A percentile compares a stretch with the other conserved stretches of the same genome.
Conservation (phyloP, 2,797 vertebrate genomes). For the Sciurus vulgaris region DNA sequence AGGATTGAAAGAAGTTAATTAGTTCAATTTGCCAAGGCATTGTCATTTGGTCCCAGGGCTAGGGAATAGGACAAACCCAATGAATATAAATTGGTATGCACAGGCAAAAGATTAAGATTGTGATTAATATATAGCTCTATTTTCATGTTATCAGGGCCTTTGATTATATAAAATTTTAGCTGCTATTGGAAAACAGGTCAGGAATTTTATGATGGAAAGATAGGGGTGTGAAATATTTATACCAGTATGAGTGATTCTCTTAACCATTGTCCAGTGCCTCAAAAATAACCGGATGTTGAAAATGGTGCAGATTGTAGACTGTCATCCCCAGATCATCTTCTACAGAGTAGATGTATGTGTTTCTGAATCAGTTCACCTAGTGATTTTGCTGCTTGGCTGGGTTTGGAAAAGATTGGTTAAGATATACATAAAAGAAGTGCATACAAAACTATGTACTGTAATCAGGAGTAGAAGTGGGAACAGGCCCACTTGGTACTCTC, state of each 20-base stretch:
- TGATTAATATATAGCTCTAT: slow-evolving; percentile 43
- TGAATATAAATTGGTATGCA: slow-evolving; percentile 53
- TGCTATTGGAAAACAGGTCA: slow-evolving; percentile 33
- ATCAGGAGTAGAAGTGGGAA: neutral
- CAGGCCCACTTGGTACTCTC: too few relatives aligned
- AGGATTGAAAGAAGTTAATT: slow-evolving; percentile 76
- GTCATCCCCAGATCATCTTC: neutral
- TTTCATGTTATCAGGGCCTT: slow-evolving; percentile 36
- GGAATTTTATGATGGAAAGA: slow-evolving; percentile 12
- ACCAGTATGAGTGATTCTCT: neutral
- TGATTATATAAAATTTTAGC: slow-evolving; percentile 55
- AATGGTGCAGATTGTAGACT: neutral
- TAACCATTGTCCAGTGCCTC: neutral
- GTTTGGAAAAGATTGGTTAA: neutral
- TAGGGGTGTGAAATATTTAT: neutral
- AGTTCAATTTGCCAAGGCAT: slow-evolving; percentile 60
- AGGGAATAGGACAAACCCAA: slow-evolving; percentile 15
- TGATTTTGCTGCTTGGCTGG: neutral
- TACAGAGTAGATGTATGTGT: neutral
- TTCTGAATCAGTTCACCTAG: neutral
- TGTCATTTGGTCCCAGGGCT: slow-evolving; percentile 60
- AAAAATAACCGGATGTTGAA: neutral
- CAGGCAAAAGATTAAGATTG: slow-evolving; percentile 48
- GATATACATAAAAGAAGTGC: neutral
- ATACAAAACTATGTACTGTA: neutral